These are phyloP conservation scores for Leptestheria dahalacensis DNA, from an alignment of 1,140 invertebrate genomes.

Conservation along the genomic window DNA sequence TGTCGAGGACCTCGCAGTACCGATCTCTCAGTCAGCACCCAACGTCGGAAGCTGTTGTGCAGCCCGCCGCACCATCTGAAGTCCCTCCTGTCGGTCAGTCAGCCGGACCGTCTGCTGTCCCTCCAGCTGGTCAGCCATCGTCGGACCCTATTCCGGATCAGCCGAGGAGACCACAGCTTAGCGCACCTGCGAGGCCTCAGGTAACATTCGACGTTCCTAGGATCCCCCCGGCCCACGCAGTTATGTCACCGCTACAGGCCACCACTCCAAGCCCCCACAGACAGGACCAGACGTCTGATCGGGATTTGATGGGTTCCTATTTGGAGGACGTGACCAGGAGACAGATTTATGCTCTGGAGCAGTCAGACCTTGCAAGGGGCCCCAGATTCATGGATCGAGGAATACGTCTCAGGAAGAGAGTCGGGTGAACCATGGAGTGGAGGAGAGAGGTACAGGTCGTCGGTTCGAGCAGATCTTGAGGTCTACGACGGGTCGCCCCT, in stretches of 20 bases:
- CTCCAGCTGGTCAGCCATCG: neutral
- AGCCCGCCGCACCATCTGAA: neutral
- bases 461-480: neutral
- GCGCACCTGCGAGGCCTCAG: neutral
- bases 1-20: neutral
- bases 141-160: neutral
- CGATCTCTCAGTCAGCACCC: neutral
- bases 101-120: neutral
- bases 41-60: neutral
- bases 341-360: neutral
- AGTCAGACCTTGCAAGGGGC: neutral
- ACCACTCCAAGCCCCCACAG: neutral
- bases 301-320: neutral
- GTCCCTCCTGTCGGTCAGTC: neutral
- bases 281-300: neutral
- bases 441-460: neutral
- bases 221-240: neutral
- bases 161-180: no score
- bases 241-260: neutral
- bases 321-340: neutral
- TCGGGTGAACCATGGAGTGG: neutral
- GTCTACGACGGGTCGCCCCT: neutral
- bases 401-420: neutral
- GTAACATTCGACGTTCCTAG: neutral
- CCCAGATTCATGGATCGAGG: constrained; percentile 4